These are phyloP conservation scores for Hydrophis major DNA, from an alignment of 2,797 vertebrate genomes.

Conservation along the genomic window DNA sequence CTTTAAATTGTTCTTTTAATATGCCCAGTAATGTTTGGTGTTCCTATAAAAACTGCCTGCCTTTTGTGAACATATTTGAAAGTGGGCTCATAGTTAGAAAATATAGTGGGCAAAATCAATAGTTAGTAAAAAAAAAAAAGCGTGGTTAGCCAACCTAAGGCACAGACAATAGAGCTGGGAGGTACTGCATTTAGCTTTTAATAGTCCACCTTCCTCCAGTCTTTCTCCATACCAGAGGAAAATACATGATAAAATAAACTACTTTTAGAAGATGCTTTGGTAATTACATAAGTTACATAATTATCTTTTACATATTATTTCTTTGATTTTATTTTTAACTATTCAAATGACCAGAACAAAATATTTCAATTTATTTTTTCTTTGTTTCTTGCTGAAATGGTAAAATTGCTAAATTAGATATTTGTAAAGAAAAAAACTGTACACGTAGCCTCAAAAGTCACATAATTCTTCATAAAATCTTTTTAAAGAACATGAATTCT, in stretches of 20 bases:
- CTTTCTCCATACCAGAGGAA: not conserved
- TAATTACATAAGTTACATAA: not conserved
- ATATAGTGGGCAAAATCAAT: not conserved
- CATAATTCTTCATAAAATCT: rapidly evolving
- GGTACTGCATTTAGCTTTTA: not conserved
- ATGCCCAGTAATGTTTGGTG: not conserved
- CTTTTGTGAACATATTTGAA: not conserved
- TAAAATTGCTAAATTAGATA: not conserved
- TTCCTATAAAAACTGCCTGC: not conserved
- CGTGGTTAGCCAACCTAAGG: not conserved
- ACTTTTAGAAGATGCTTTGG: not conserved
- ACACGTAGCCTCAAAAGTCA: not conserved
- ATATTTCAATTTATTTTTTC: not conserved
- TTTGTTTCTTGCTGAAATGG: not conserved
- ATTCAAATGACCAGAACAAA: not conserved
- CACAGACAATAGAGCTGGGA: not conserved
- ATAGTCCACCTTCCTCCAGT: not conserved
- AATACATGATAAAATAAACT: not conserved
- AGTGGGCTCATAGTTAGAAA: not conserved
- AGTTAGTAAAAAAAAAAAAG: not conserved
- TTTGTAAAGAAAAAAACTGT: not conserved
- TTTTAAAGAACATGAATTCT: not conserved
- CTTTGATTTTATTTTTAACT: not conserved
- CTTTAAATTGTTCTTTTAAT: not conserved
- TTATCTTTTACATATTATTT: not conserved